phyloP scores from a whole-genome alignment of 2,797 vertebrate species.

The Cynopterus sphinx region DNA sequence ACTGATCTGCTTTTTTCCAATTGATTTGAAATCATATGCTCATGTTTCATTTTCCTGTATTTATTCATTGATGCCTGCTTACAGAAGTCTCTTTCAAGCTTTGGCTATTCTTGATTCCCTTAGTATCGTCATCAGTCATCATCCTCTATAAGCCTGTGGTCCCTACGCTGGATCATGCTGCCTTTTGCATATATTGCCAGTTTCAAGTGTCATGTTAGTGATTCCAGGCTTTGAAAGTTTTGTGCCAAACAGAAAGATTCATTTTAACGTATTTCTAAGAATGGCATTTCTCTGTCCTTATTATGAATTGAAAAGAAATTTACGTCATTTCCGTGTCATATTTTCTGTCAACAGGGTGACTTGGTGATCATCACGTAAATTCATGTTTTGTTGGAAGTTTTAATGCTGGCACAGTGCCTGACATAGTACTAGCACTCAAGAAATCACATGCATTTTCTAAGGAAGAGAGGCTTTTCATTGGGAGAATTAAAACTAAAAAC shows the following conservation, averaged over 20 bases:
- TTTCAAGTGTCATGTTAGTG: background rate
- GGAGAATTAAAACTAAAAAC: background rate
- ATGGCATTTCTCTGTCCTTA: background rate
- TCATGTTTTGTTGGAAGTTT: background rate
- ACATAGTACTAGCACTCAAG: background rate
- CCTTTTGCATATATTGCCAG: background rate
- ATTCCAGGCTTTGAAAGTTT: background rate
- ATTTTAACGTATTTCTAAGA: background rate
- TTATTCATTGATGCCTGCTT: background rate
- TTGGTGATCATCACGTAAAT: background rate
- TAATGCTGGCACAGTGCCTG: background rate
- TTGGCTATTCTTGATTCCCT: background rate
- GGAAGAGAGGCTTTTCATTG: background rate
- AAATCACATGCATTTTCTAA: background rate
- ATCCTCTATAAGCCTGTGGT: background rate
- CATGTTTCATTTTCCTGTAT: background rate
- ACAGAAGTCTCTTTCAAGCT: background rate
- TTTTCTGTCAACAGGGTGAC: background rate
- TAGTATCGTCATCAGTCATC: background rate
- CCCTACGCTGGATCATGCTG: background rate
- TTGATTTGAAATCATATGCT: background rate
- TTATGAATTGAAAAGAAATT: background rate
- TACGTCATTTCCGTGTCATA: background rate
- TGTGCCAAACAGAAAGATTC: background rate
- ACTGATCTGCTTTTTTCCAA: background rate